These are phyloP conservation scores for Sternotherus odoratus DNA, from an alignment of 2,797 vertebrate species.

Conservation along the genomic window DNA sequence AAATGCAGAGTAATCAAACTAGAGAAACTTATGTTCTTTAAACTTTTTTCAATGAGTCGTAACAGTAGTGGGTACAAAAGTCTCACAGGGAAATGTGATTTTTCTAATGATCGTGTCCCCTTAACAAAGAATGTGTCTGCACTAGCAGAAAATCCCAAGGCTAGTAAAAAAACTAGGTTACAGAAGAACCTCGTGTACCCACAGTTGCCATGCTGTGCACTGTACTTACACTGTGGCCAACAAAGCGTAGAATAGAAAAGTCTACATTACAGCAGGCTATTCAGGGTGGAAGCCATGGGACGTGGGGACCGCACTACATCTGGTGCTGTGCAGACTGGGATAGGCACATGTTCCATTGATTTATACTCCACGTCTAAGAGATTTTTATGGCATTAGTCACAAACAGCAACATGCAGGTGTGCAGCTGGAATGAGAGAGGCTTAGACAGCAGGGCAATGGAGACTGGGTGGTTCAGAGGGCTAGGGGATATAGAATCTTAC, in stretches of 20 bases:
- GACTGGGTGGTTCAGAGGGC: slow-evolving; percentile 27
- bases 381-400: not conserved
- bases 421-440: not conserved
- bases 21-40: slow-evolving; percentile 1
- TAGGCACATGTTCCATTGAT: not conserved
- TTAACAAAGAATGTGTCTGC: not conserved
- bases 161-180: not conserved
- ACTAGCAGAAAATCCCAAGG: not conserved
- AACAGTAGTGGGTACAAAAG: not conserved
- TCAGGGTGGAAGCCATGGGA: not conserved
- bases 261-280: not conserved
- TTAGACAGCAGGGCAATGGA: not conserved
- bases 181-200: not conserved
- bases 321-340: not conserved
- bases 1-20: not conserved
- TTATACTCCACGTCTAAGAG: accelerated
- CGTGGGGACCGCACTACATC: not conserved
- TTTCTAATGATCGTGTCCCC: not conserved
- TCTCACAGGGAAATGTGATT: not conserved
- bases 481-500: not conserved
- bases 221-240: accelerated
- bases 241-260: not conserved
- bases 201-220: accelerated
- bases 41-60: not conserved
- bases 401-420: not conserved